Evolutionary conservation across 2,797 vertebrate species (phyloP), one percentile per base, ranked within the genome.

Genomic region (Erethizon dorsatum): DNA sequence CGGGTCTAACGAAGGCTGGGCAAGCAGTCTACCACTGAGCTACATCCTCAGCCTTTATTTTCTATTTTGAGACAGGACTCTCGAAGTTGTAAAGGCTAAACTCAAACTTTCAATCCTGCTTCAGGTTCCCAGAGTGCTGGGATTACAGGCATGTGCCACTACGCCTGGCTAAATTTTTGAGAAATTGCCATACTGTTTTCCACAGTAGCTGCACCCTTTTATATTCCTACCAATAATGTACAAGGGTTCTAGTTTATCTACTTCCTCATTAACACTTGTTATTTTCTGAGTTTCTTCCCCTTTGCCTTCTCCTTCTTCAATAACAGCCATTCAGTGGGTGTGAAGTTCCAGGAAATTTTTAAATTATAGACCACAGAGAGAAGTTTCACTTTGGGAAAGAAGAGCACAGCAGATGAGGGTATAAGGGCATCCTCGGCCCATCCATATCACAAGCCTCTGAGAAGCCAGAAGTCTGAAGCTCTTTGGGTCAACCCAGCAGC

Each of bases 281-380:
- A 69, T 90, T 85, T 85, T 92, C 67, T 77, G 14, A 9, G 50
- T 52, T 79, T 79, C 77, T 77, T 77, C 77, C 45, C 45, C 15
- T 47, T 31, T 22, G 41, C 26, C 22, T 41, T 59, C 17, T 89
- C 37, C 91, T 52, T 31, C 80, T 71, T 80, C 41, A 69, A 52
- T 67, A 61, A 41, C 88, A 85, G 59, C 56, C 82, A 71, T 80
- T 84, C 61, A 93, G 13, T 88, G 69, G 12, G 20, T 93, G 20
- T 93, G 75, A 97, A 86, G 26, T 92, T n/a, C 50, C n/a, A 50
- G 90, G 73, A 92, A 59, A 87, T 91, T 96, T 71, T 89, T 73
- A 87, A 56, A 71, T 86, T 33, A 84, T 89, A 93, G 83, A 96
- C 56, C 69, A 80, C 67, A 88, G 52, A 95, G 31, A 92, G 56